phyloP scores from a whole-genome alignment of 2,888 invertebrate species.

The Acrobeloides nanus region DNA sequence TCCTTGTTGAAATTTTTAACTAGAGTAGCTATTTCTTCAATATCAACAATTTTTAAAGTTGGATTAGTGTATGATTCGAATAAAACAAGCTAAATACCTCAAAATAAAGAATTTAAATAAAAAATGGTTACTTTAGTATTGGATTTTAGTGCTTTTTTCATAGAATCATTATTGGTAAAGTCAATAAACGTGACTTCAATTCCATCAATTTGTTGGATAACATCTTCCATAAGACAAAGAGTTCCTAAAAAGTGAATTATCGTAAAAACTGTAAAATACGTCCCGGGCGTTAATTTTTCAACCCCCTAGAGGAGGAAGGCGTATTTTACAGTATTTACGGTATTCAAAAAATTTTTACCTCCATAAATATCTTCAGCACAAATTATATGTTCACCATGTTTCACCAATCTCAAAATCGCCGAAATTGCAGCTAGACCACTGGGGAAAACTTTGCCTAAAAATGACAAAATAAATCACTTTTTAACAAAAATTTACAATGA shows the following conservation, averaged over 20 bases:
- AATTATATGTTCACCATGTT: conserved; percentile 79
- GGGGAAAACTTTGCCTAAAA: conserved; percentile 63
- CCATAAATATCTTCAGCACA: conserved; percentile 89
- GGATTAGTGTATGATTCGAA: conserved; percentile 95
- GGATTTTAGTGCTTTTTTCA: conserved; percentile 67
- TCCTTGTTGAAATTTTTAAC: conserved; percentile 59
- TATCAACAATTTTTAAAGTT: conserved; percentile 77
- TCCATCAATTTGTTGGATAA: conserved; percentile 61
- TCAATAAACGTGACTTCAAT: conserved; percentile 73
- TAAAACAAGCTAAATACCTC: too few relatives aligned
- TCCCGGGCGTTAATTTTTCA: too few relatives aligned
- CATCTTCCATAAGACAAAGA: conserved; percentile 60
- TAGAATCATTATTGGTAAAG: conserved; percentile 64
- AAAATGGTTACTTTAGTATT: too few relatives aligned
- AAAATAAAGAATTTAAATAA: too few relatives aligned
- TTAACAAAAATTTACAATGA: conserved; percentile 60
- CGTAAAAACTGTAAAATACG: too few relatives aligned
- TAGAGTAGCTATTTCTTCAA: conserved; percentile 61
- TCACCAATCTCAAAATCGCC: conserved; percentile 69
- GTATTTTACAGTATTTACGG: too few relatives aligned
- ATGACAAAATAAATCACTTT: too few relatives aligned
- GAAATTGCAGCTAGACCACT: conserved; percentile 80
- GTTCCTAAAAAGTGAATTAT: conserved; percentile 27
- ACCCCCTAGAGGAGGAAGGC: too few relatives aligned
- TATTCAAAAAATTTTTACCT: conserved; percentile 61